phyloP scores from a whole-genome alignment of 2,113 vertebrate genomes.

The Notarius quadriscutis region DNA sequence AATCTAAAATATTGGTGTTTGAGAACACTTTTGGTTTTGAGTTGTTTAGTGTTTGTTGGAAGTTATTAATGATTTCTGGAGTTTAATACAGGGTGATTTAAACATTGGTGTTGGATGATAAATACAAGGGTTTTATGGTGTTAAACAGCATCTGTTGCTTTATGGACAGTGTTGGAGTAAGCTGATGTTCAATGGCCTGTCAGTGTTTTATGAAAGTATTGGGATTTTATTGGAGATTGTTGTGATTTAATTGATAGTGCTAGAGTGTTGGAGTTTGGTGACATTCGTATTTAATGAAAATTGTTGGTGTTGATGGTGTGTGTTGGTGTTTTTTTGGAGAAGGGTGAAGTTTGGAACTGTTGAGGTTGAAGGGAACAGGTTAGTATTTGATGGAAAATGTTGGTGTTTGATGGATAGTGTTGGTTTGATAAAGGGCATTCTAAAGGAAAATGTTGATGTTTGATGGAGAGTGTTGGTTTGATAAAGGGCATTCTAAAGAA shows the following conservation, averaged over 20 bases:
- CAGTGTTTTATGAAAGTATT: not conserved
- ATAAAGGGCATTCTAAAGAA: too few species aligned
- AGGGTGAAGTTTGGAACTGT: too few species aligned
- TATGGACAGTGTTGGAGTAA: not conserved
- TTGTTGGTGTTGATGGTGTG: not conserved
- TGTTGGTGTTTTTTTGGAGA: not conserved
- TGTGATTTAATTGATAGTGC: not conserved
- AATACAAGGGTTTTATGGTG: not conserved
- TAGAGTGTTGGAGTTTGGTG: not conserved
- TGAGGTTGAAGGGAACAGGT: too few species aligned
- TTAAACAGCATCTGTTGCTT: not conserved
- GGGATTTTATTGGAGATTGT: not conserved
- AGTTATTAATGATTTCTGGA: not conserved
- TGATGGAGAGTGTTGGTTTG: too few species aligned
- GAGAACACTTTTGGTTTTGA: not conserved
- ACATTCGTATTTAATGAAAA: not conserved
- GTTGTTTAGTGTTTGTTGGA: not conserved
- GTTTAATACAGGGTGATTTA: not conserved
- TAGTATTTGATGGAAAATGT: not conserved
- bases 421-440: too few species aligned
- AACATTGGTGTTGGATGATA: not conserved
- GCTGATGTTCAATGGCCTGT: not conserved
- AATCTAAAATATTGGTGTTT: not conserved
- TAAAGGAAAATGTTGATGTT: too few species aligned
- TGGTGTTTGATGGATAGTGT: not conserved